A percentile compares a stretch with the other conserved stretches of the same genome.
These are phyloP conservation scores for Schlechtendalia chinensis DNA, from an alignment of 1,140 invertebrate genomes.

Conservation along the genomic window DNA sequence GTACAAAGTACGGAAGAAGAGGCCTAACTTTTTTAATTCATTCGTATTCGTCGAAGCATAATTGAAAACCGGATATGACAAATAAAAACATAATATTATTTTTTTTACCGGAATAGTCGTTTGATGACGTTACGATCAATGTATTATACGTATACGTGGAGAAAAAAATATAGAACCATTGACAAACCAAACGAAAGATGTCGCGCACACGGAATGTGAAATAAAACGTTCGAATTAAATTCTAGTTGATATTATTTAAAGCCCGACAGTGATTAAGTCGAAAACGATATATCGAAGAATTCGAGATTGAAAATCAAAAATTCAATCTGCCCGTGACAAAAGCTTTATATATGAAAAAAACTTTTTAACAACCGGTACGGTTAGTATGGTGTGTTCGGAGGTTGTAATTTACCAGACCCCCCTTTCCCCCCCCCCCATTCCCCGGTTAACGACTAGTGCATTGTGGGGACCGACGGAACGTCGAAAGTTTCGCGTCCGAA, in stretches of 20 bases:
- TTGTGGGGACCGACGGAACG: background rate
- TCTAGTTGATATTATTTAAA: too few relatives aligned
- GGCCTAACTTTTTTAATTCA: constrained; percentile 32
- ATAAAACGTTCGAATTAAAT: too few relatives aligned
- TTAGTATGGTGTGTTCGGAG: background rate
- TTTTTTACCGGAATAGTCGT: background rate
- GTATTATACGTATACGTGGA: too few relatives aligned
- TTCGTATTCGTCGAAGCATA: background rate
- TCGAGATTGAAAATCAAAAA: background rate
- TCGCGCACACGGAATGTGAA: too few relatives aligned
- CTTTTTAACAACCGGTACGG: background rate
- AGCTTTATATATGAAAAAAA: background rate
- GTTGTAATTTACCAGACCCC: background rate
- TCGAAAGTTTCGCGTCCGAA: background rate
- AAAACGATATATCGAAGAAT: background rate
- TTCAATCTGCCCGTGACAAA: background rate
- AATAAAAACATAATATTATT: background rate
- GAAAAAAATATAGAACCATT: too few relatives aligned
- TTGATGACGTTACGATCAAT: too few relatives aligned
- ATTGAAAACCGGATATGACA: constrained; percentile 1
- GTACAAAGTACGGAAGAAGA: constrained; percentile 18
- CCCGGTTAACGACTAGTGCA: background rate
- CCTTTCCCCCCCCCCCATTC: too few relatives aligned
- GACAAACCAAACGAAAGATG: too few relatives aligned
- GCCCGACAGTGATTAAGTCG: too few relatives aligned